Percentiles rank a stretch among this genome's conserved stretches.
Evolutionary conservation across 2,797 vertebrate genomes (phyloP).

Genomic region (Hippopotamyrus pictus): DNA sequence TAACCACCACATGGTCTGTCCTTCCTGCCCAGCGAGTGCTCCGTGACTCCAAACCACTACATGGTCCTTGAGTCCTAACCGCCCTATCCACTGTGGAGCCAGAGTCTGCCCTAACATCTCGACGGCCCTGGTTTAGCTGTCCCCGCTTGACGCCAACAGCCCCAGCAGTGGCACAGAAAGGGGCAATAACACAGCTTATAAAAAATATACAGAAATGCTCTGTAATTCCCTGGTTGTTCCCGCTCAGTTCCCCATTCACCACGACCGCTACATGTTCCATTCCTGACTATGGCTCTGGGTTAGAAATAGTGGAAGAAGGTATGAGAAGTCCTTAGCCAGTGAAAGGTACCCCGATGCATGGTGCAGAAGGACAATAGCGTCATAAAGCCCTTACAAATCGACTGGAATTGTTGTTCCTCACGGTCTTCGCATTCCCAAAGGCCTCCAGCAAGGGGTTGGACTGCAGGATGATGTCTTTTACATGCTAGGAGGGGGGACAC

Average conservation of each 20-base stretch:
- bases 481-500: slow-evolving; percentile 66
- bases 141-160: slow-evolving; percentile 32
- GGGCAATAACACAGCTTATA: slow-evolving; percentile 14
- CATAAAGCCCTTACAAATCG: slow-evolving; percentile 76
- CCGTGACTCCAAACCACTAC: background rate
- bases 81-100: background rate
- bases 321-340: background rate
- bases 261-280: background rate
- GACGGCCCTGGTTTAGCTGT: slow-evolving; percentile 39
- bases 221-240: slow-evolving; percentile 32
- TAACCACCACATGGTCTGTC: background rate
- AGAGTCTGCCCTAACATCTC: slow-evolving; percentile 18
- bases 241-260: background rate
- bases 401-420: slow-evolving; percentile 96
- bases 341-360: slow-evolving; percentile 3
- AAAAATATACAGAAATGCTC: slow-evolving; percentile 12
- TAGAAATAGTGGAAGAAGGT: background rate
- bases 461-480: slow-evolving; percentile 97
- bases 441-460: slow-evolving; percentile 95
- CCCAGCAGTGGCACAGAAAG: slow-evolving; percentile 27
- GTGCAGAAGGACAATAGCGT: background rate
- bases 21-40: background rate
- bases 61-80: slow-evolving; percentile 16
- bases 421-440: slow-evolving; percentile 94
- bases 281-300: slow-evolving; percentile 28